Conservation (phyloP, 1,140 invertebrate genomes). For the Lepidotrigona ventralis region DNA sequence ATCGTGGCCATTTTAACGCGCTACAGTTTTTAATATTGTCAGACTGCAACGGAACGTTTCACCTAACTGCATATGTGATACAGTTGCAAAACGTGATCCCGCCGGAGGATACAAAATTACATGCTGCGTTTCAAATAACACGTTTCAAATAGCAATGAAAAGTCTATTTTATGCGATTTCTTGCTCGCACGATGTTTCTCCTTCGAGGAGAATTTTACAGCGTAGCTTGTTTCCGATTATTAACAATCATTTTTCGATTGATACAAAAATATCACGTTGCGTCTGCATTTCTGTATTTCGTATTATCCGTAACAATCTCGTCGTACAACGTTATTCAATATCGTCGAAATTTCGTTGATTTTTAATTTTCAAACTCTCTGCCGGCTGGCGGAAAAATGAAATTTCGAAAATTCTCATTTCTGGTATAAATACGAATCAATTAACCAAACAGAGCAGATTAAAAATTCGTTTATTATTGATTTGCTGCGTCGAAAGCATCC, state of each 20-base stretch:
- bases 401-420: not conserved
- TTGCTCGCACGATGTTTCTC: not conserved
- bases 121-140: slow-evolving; percentile 18
- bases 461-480: too few relatives aligned
- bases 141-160: slow-evolving; percentile 5
- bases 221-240: not conserved
- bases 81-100: slow-evolving; percentile 12
- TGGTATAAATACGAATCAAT: not conserved
- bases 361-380: not conserved
- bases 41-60: not conserved
- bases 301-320: not conserved
- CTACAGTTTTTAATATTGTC: not conserved
- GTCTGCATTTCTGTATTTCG: not conserved
- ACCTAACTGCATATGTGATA: not conserved
- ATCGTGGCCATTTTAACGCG: not conserved
- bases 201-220: not conserved
- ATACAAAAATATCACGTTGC: not conserved
- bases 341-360: not conserved
- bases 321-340: not conserved
- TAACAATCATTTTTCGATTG: not conserved
- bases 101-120: slow-evolving; percentile 25
- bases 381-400: not conserved
- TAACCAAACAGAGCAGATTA: not conserved
- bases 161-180: not conserved
- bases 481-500: too few relatives aligned